Conservation (phyloP, 2,888 invertebrate species). For the Scaptomyza cyrtandrae region DNA sequence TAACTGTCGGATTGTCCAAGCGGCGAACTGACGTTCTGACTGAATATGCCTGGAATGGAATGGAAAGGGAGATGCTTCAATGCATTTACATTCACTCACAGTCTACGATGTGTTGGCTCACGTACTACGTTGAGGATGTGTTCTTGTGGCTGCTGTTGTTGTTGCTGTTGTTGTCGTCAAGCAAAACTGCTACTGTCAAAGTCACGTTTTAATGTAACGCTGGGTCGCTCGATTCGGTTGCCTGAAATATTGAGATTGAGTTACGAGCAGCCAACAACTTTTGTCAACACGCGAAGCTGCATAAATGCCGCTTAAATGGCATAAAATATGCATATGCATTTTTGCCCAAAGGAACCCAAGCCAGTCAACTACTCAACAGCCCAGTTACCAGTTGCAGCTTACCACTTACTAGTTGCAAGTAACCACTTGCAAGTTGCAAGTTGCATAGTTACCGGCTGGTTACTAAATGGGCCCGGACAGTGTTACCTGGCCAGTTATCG, state of each 20-base stretch:
- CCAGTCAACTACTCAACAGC: slow-evolving; percentile 19
- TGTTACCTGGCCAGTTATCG: slow-evolving; percentile 78
- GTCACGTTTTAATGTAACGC: slow-evolving; percentile 78
- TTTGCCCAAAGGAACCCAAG: slow-evolving; percentile 32
- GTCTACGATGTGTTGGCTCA: slow-evolving; percentile 64
- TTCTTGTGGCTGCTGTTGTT: slow-evolving; percentile 30
- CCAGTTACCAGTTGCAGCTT: slow-evolving; percentile 43
- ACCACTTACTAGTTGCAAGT: slow-evolving; percentile 40
- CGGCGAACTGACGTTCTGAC: slow-evolving; percentile 2
- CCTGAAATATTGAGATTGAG: slow-evolving; percentile 78
- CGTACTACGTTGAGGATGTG: slow-evolving; percentile 54
- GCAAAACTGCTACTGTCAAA: slow-evolving; percentile 78
- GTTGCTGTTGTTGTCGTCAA: slow-evolving; percentile 54
- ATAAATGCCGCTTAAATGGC: slow-evolving; percentile 79
- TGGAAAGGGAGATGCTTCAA: slow-evolving; percentile 48
- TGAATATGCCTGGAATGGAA: slow-evolving; percentile 44
- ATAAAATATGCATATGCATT: slow-evolving; percentile 78
- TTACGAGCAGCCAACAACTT: slow-evolving; percentile 78
- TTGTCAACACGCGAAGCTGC: slow-evolving; percentile 78
- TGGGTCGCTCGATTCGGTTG: slow-evolving; percentile 53
- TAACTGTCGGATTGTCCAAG: slow-evolving; percentile 20
- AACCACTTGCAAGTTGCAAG: slow-evolving; percentile 37
- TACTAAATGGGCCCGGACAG: slow-evolving; percentile 28
- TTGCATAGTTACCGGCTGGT: slow-evolving; percentile 34
- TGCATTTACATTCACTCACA: slow-evolving; percentile 58